Conservation (phyloP, 2,113 vertebrate genomes). For the Genyomyrus donnyi region DNA sequence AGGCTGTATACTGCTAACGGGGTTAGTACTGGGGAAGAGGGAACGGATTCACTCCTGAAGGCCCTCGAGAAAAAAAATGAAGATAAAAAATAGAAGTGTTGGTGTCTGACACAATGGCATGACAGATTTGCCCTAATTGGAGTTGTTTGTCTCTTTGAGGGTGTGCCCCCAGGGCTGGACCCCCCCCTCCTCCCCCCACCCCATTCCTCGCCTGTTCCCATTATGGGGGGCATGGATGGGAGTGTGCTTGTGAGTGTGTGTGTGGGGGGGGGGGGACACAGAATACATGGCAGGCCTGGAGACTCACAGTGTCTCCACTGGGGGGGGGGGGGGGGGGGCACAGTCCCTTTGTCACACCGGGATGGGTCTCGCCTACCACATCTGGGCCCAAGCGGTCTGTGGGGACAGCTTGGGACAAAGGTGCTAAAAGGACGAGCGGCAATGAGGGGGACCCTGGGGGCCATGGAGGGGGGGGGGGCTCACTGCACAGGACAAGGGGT, state of each 20-base stretch:
- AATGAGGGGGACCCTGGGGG: slow-evolving; percentile 71
- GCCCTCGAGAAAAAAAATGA: slow-evolving; percentile 48
- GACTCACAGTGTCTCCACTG: slow-evolving; percentile 55
- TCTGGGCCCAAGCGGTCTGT: slow-evolving; percentile 73
- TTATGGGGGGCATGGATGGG: slow-evolving; percentile 29
- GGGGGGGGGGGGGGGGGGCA: slow-evolving; percentile 43
- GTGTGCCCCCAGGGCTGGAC: slow-evolving; percentile 55
- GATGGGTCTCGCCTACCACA: slow-evolving; percentile 73
- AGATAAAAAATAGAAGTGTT: slow-evolving; percentile 53
- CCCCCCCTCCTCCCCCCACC: slow-evolving; percentile 39
- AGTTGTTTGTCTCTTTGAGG: slow-evolving; percentile 77
- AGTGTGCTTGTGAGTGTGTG: neutral
- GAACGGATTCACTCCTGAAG: slow-evolving; percentile 64
- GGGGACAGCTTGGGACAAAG: slow-evolving; percentile 73
- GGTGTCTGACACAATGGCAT: slow-evolving; percentile 67
- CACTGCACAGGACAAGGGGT: slow-evolving; percentile 71
- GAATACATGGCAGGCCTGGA: slow-evolving; percentile 73
- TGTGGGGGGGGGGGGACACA: slow-evolving; percentile 28
- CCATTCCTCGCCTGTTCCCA: slow-evolving; percentile 67
- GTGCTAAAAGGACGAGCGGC: slow-evolving; percentile 90
- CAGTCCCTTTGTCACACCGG: slow-evolving; percentile 68
- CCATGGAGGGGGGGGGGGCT: slow-evolving; percentile 47
- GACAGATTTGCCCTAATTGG: slow-evolving; percentile 73
- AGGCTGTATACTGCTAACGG: neutral
- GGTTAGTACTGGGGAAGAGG: no score